phyloP scores from a whole-genome alignment of 2,113 vertebrate genomes.

The Panurus biarmicus region DNA sequence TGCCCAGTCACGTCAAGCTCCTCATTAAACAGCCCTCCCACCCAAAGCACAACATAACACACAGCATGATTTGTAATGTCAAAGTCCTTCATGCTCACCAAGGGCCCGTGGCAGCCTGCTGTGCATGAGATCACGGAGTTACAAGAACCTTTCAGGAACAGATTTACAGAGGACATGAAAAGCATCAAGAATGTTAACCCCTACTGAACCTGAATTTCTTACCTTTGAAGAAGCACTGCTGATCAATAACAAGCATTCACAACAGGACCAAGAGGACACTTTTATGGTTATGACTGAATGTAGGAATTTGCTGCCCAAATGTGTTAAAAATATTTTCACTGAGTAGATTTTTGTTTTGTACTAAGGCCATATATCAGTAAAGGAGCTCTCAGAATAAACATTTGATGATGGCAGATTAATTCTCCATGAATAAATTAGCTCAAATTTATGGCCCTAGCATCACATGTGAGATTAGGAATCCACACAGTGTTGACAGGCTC shows the following conservation, averaged over 20 bases:
- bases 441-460: background rate
- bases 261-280: background rate
- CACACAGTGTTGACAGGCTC: background rate
- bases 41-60: background rate
- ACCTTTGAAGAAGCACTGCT: background rate
- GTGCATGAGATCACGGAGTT: background rate
- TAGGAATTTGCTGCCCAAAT: background rate
- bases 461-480: background rate
- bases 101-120: background rate
- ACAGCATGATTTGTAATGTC: rapidly evolving
- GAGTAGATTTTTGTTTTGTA: background rate
- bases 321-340: background rate
- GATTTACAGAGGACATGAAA: background rate
- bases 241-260: background rate
- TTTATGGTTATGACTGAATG: background rate
- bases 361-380: background rate
- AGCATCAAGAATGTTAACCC: background rate
- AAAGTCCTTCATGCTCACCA: background rate
- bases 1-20: background rate
- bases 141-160: background rate
- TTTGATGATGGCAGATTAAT: background rate
- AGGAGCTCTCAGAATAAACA: background rate
- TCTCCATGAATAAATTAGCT: constrained; percentile 12
- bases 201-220: background rate
- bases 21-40: background rate